These are phyloP conservation scores for Anabas testudineus DNA, from an alignment of 2,797 vertebrate genomes.

Conservation along the genomic window DNA sequence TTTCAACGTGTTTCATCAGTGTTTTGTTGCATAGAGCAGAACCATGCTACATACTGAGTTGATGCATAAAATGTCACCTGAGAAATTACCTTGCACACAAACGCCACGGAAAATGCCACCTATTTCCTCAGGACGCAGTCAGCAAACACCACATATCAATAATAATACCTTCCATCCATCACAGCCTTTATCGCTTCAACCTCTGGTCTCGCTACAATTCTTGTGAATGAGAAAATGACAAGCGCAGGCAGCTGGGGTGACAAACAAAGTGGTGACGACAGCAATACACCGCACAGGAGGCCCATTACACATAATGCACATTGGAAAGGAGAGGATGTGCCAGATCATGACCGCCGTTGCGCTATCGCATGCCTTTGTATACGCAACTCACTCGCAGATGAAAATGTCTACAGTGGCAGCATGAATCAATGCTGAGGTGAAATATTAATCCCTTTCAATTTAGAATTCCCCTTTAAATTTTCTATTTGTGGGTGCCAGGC, in stretches of 20 bases:
- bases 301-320: conserved; percentile 50
- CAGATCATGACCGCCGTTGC: conserved; percentile 42
- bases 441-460: conserved; percentile 85
- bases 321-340: conserved; percentile 46
- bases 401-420: conserved; percentile 75
- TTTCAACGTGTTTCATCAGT: conserved; percentile 51
- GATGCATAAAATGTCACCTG: conserved; percentile 46
- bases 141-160: conserved; percentile 41
- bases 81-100: conserved; percentile 27
- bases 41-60: background rate
- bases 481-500: conserved; percentile 78
- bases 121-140: conserved; percentile 37
- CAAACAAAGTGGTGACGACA: conserved; percentile 45
- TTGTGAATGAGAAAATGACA: conserved; percentile 55
- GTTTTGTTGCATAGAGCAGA: conserved; percentile 22
- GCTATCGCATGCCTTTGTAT: conserved; percentile 59
- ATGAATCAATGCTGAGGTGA: conserved; percentile 81
- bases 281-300: conserved; percentile 41
- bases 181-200: conserved; percentile 15
- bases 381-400: conserved; percentile 54
- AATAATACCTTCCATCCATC: conserved; percentile 51
- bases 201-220: conserved; percentile 15
- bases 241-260: conserved; percentile 32
- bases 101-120: conserved; percentile 34
- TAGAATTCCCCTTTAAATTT: conserved; percentile 86